These are phyloP conservation scores for Jacana jacana DNA, from an alignment of 2,113 vertebrate species.

Conservation along the genomic window DNA sequence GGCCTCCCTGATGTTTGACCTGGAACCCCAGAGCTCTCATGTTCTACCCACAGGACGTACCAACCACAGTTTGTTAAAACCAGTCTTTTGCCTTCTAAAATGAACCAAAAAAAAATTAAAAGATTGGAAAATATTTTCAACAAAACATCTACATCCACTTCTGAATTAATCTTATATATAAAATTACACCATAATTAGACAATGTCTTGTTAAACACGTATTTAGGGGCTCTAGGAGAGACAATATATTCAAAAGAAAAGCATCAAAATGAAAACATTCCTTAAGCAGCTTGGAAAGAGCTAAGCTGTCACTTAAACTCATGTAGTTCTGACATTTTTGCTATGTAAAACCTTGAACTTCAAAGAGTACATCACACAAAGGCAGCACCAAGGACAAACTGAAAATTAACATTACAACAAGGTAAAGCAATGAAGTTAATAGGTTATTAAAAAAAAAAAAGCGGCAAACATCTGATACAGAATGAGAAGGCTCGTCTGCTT, in stretches of 20 bases:
- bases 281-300: neutral
- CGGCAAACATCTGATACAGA: neutral
- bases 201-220: neutral
- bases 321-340: conserved; percentile 10
- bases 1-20: neutral
- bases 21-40: neutral
- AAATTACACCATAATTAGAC: neutral
- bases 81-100: neutral
- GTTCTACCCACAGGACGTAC: neutral
- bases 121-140: neutral
- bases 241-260: neutral
- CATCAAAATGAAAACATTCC: neutral
- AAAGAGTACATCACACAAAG: conserved; percentile 8
- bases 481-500: neutral
- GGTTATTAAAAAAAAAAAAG: neutral
- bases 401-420: neutral
- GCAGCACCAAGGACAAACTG: neutral
- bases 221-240: neutral
- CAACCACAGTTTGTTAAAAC: neutral
- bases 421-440: neutral
- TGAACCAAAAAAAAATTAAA: neutral
- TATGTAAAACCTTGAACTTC: conserved; percentile 29
- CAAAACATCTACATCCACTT: neutral
- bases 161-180: neutral
- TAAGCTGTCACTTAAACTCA: conserved; percentile 11